Conservation (phyloP, 2,113 vertebrate genomes). For the Muntiacus muntjak region DNA sequence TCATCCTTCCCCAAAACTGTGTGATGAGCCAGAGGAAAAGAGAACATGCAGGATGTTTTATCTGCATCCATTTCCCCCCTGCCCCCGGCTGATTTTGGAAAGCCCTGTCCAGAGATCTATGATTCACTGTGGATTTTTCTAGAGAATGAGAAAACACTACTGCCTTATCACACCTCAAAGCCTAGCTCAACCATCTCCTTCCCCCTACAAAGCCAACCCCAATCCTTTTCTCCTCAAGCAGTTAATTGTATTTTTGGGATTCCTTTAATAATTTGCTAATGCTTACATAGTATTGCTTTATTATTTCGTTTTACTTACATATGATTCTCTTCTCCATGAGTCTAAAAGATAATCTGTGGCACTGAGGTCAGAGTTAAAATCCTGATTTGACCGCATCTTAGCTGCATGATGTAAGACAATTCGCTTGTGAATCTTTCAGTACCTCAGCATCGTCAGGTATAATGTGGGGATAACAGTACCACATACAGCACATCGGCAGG, state of each 20-base stretch:
- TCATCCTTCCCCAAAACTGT: neutral
- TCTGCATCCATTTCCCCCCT: neutral
- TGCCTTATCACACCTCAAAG: neutral
- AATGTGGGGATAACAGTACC: neutral
- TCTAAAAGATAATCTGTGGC: neutral
- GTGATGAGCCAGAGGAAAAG: neutral
- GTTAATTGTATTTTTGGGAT: neutral
- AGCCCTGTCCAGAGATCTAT: neutral
- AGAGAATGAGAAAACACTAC: neutral
- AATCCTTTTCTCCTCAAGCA: neutral
- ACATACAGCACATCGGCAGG: neutral
- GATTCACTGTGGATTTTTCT: neutral
- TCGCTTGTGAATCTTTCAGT: neutral
- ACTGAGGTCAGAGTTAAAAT: neutral
- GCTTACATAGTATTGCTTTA: neutral
- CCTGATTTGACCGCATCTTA: neutral
- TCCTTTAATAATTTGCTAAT: neutral
- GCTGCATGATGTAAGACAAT: neutral
- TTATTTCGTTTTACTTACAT: neutral
- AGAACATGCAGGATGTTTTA: neutral
- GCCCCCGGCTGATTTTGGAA: neutral
- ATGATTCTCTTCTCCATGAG: neutral
- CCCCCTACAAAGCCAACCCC: neutral
- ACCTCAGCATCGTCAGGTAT: neutral
- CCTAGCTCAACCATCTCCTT: neutral